A percentile compares a stretch with the other conserved stretches of the same genome.
Conservation (phyloP, 1,140 invertebrate genomes). For the Galleria mellonella region DNA sequence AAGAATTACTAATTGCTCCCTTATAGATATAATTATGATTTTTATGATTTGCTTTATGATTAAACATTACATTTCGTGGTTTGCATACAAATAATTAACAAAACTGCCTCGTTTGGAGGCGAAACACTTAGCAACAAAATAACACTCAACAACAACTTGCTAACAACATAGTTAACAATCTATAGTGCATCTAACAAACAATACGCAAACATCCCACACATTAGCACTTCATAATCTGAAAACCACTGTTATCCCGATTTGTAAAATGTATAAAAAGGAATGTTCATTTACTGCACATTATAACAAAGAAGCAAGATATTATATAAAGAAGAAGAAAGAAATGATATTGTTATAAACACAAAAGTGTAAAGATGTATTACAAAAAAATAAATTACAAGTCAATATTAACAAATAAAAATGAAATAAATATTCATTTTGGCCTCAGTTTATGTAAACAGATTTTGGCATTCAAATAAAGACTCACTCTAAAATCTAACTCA, state of each 20-base stretch:
- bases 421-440: slow-evolving; percentile 35
- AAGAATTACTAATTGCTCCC: too few species aligned
- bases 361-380: neutral
- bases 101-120: too few species aligned
- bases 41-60: too few species aligned
- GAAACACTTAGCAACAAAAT: neutral
- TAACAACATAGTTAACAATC: slow-evolving; percentile 19
- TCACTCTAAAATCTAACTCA: slow-evolving; percentile 26
- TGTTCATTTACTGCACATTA: slow-evolving; percentile 12
- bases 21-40: too few species aligned
- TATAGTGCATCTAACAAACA: slow-evolving; percentile 25
- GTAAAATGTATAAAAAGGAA: slow-evolving; percentile 26
- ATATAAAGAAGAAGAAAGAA: neutral
- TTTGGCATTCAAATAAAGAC: slow-evolving; percentile 42
- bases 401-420: slow-evolving; percentile 8
- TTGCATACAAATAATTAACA: too few species aligned
- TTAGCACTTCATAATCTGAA: slow-evolving; percentile 2
- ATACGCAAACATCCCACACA: slow-evolving; percentile 7
- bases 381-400: slow-evolving; percentile 3
- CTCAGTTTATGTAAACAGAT: slow-evolving; percentile 28
- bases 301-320: neutral
- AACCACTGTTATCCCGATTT: slow-evolving; percentile 1
- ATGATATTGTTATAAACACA: too few species aligned
- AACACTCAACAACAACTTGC: neutral
- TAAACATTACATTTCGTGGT: too few species aligned